Conservation (phyloP, 2,888 invertebrate species). For the Lycaena phlaeas region DNA sequence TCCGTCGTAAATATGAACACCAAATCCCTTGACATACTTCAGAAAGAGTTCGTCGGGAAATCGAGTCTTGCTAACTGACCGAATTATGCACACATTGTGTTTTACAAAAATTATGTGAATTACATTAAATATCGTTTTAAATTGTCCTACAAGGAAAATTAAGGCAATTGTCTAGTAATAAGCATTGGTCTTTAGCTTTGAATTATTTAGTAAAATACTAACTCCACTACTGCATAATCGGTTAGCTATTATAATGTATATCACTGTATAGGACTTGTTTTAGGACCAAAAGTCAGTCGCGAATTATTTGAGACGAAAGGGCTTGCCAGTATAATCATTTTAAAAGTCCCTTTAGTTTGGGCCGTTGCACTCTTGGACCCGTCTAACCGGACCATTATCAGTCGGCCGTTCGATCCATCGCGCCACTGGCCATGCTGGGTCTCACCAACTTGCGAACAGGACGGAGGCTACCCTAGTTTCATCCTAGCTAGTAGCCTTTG, state of each 20-base stretch:
- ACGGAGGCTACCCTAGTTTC: too few relatives aligned
- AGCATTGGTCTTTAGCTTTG: too few relatives aligned
- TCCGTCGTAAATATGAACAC: neutral
- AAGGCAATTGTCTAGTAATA: too few relatives aligned
- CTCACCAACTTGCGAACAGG: conserved; percentile 46
- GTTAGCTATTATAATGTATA: too few relatives aligned
- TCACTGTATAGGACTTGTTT: too few relatives aligned
- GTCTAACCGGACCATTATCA: conserved; percentile 71
- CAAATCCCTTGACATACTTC: neutral
- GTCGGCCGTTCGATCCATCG: conserved; percentile 64
- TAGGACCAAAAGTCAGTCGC: too few relatives aligned
- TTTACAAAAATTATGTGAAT: too few relatives aligned
- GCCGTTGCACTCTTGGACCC: conserved; percentile 69
- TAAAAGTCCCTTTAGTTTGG: conserved; percentile 68
- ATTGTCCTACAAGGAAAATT: too few relatives aligned
- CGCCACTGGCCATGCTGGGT: conserved; percentile 48
- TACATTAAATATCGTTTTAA: too few relatives aligned
- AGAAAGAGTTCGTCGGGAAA: neutral
- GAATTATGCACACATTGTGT: too few relatives aligned
- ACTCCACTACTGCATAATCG: too few relatives aligned
- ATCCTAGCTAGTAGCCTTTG: too few relatives aligned
- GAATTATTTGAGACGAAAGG: conserved; percentile 49
- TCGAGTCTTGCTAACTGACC: neutral
- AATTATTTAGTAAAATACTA: neutral
- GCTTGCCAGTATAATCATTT: conserved; percentile 57